Percentiles rank a stretch among this genome's conserved stretches.
Conservation (phyloP, 2,113 vertebrate species). For the Asarcornis scutulata region DNA sequence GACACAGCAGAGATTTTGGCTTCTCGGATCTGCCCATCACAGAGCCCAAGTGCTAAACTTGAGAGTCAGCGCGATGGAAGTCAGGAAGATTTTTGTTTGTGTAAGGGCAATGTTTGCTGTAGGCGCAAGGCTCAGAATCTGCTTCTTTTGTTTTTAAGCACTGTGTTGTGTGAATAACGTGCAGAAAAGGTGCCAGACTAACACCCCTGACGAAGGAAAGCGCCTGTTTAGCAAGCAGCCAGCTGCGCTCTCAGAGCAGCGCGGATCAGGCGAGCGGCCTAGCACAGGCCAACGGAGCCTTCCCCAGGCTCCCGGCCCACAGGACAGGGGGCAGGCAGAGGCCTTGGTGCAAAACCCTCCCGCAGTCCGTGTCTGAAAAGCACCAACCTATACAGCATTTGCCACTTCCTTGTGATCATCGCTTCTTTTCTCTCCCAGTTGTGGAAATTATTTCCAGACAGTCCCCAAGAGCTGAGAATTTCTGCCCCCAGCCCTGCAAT, state of each 20-base stretch:
- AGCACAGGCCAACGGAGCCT: neutral
- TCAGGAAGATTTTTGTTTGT: neutral
- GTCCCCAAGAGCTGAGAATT: neutral
- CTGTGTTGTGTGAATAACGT: slow-evolving; percentile 29
- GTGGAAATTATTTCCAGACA: neutral
- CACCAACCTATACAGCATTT: accelerated
- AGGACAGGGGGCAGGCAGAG: neutral
- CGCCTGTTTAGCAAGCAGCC: neutral
- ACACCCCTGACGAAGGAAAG: slow-evolving; percentile 17
- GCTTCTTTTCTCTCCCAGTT: neutral
- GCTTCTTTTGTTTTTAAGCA: slow-evolving; percentile 30
- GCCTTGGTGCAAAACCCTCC: neutral
- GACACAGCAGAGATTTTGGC: accelerated
- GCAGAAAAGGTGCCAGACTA: slow-evolving; percentile 63
- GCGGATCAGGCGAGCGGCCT: neutral
- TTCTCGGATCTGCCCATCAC: neutral
- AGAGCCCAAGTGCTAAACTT: neutral
- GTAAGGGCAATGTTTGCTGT: neutral
- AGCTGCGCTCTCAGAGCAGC: neutral
- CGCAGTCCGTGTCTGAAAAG: neutral
- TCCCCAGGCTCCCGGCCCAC: neutral
- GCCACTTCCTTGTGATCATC: neutral
- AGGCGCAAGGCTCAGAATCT: neutral
- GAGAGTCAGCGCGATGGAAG: neutral
- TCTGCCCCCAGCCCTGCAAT: accelerated